Conservation (phyloP, 2,113 vertebrate species). For the Hippocampus zosterae region DNA sequence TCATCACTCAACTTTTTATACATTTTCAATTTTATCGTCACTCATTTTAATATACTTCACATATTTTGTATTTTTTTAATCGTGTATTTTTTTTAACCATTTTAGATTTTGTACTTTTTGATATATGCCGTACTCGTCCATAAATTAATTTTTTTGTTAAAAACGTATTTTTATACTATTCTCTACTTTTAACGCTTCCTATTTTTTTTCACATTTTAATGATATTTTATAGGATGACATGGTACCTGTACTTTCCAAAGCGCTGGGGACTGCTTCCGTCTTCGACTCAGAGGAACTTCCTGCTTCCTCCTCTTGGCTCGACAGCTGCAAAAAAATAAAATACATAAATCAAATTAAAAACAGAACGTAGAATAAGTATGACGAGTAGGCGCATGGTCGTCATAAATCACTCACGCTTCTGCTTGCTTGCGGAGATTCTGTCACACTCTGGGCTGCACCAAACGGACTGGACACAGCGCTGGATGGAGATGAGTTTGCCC, state of each 20-base stretch:
- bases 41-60: too few species aligned
- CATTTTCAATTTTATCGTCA: too few species aligned
- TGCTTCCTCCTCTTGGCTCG: slow-evolving; percentile 44
- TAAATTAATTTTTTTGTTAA: too few species aligned
- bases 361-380: background rate
- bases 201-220: background rate
- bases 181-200: background rate
- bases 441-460: slow-evolving; percentile 54
- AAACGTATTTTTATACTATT: background rate
- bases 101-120: background rate
- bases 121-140: too few species aligned
- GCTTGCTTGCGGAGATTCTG: slow-evolving; percentile 55
- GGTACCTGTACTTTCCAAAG: slow-evolving; percentile 43
- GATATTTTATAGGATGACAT: background rate
- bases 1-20: too few species aligned
- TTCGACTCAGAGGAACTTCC: slow-evolving; percentile 45
- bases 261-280: slow-evolving; percentile 10
- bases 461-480: slow-evolving; percentile 71
- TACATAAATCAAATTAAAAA: background rate
- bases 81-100: too few species aligned
- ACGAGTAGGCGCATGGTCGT: background rate
- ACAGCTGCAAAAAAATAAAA: slow-evolving; percentile 28
- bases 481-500: slow-evolving; percentile 75
- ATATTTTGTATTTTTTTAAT: too few species aligned
- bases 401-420: slow-evolving; percentile 47